phyloP scores from a whole-genome alignment of 2,797 vertebrate species.

The Merluccius polli region DNA sequence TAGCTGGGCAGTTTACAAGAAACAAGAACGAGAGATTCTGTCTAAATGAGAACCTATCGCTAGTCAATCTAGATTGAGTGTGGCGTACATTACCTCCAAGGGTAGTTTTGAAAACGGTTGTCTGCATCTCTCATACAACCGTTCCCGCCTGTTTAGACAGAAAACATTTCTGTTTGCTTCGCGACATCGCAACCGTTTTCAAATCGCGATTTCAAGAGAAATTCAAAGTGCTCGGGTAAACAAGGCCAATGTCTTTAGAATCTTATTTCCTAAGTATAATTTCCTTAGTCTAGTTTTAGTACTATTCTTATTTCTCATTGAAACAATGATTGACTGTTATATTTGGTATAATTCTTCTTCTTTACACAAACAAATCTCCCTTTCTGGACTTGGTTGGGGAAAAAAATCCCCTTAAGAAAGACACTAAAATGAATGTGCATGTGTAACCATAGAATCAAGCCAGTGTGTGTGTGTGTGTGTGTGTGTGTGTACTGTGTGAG shows the following conservation, averaged over 20 bases:
- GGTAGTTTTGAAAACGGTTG: neutral
- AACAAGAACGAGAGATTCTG: neutral
- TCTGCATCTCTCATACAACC: neutral
- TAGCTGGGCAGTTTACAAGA: neutral
- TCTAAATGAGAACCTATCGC: neutral
- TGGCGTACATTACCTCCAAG: neutral
- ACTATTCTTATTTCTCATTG: neutral
- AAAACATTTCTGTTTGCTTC: neutral
- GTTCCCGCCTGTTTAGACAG: neutral
- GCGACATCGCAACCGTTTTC: no score
- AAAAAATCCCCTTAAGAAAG: neutral
- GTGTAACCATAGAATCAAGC: neutral
- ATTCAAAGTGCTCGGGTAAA: no score
- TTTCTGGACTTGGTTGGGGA: neutral
- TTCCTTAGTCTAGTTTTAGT: neutral
- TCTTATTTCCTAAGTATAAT: neutral
- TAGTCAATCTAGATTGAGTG: neutral
- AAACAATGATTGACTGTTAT: slow-evolving; percentile 7
- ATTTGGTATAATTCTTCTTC: neutral
- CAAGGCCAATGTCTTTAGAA: no score
- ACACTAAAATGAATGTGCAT: neutral
- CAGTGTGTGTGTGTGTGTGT: neutral
- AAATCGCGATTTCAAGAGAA: no score
- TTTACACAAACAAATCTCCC: neutral
- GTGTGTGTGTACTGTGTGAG: no score